Base-by-base conservation (phyloP, 2,797 vertebrate species). In the Falco naumanni region DNA sequence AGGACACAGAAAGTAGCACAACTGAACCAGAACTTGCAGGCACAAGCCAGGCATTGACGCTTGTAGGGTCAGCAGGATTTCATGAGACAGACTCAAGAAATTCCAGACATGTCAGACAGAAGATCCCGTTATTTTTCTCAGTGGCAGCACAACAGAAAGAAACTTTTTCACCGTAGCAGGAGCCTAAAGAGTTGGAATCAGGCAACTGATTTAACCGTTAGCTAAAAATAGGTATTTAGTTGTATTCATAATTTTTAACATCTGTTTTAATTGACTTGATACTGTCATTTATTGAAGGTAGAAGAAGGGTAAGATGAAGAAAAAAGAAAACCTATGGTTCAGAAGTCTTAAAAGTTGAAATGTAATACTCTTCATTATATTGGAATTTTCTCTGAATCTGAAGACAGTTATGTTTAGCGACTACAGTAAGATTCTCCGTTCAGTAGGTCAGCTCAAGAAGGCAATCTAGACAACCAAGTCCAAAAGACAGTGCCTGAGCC, bases 371-470 rank as follows among this genome's bases (percentile, higher is more conserved):
- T 84, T 29, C 43, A 70, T 89, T 57, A n/a, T 39, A 45, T 15
- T 75, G 60, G 60, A 60, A 66, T 93, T 94, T 81, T 37, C 29
- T 89, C 56, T 88, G 68, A 92, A 76, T 80, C 69, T 79, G 87
- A 85, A 71, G 64, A 53, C 57, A 68, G 34, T 63, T 84, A 15
- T 3, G 13, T 89, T 89, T 61, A 83, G 41, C 50, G 41, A 83
- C 56, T 74, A 14, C 33, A 63, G 16, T 59, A 66, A 74, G 20
- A 65, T 34, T 57, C 66, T 84, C 26, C n/a, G 26, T 77, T 93
- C 61, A 77, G 48, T 51, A 70, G 60, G 53, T 83, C 60, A 90
- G 65, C 21, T 93, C 59, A 76, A 79, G 61, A 94, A 78, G 26
- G 25, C 61, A 82, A 0, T 61, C 70, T 68, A 81, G 85, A 78